Conservation (phyloP, 2,888 invertebrate species). For the Toxonevra muliebris region DNA sequence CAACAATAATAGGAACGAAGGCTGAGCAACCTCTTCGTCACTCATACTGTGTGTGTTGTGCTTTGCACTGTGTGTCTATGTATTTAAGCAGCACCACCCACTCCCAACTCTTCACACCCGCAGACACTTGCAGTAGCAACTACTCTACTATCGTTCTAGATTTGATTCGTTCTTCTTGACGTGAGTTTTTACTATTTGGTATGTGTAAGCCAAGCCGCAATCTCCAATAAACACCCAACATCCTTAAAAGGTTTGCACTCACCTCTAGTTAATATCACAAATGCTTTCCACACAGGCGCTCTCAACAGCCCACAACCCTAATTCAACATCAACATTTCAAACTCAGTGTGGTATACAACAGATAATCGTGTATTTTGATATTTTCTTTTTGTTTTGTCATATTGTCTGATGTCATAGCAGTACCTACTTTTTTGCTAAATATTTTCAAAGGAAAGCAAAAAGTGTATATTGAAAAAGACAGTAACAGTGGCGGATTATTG, state of each 20-base stretch:
- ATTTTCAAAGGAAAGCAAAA: not conserved
- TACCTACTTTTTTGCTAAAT: not conserved
- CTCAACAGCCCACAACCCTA: not conserved
- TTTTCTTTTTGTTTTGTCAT: constrained; percentile 43
- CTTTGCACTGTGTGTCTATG: not conserved
- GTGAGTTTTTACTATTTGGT: constrained; percentile 53
- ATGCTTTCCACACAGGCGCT: constrained; percentile 4
- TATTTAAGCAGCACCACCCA: constrained; percentile 6
- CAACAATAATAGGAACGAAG: constrained; percentile 33
- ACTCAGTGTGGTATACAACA: constrained; percentile 4
- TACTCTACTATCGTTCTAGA: constrained; percentile 49
- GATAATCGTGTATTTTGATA: constrained; percentile 44
- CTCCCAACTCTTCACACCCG: constrained; percentile 9
- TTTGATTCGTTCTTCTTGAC: constrained; percentile 63
- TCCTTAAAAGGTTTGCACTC: constrained; percentile 25
- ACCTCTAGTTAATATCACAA: constrained; percentile 7
- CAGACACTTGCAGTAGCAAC: not conserved
- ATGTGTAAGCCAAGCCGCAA: constrained; percentile 60
- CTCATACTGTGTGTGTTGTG: not conserved
- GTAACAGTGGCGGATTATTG: not conserved
- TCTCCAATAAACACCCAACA: constrained; percentile 61
- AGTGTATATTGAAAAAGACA: not conserved
- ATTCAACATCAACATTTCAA: not conserved
- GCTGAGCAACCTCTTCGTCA: not conserved
- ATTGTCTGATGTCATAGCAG: constrained; percentile 2